Conservation (phyloP, 2,888 invertebrate species). For the Tribolium freemani region DNA sequence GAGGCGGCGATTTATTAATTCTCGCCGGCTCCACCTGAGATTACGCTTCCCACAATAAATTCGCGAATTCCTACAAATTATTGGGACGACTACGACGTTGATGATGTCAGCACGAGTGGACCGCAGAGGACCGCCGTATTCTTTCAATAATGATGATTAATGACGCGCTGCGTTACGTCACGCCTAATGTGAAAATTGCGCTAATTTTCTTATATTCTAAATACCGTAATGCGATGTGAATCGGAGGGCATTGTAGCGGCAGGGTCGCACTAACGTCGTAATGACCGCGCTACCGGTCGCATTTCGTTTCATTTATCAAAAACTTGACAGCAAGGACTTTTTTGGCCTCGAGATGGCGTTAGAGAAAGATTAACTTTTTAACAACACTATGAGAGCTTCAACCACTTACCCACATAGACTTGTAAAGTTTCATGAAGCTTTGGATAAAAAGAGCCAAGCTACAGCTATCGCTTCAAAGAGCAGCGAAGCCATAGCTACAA, state of each 20-base stretch:
- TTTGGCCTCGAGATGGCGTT: slow-evolving; percentile 41
- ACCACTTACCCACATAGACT: too few relatives aligned
- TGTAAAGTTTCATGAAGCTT: too few relatives aligned
- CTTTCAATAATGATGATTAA: slow-evolving; percentile 52
- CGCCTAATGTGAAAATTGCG: slow-evolving; percentile 66
- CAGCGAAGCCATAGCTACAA: too few relatives aligned
- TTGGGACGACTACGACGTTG: slow-evolving; percentile 25
- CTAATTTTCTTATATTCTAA: slow-evolving; percentile 62
- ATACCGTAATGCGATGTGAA: slow-evolving; percentile 54
- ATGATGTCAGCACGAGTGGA: slow-evolving; percentile 28
- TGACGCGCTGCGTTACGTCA: slow-evolving; percentile 57
- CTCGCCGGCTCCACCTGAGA: slow-evolving; percentile 21
- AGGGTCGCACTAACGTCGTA: slow-evolving; percentile 59
- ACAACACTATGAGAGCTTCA: background rate
- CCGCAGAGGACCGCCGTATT: slow-evolving; percentile 27
- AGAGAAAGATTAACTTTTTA: slow-evolving; percentile 32
- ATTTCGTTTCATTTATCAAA: slow-evolving; percentile 61
- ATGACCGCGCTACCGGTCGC: slow-evolving; percentile 64
- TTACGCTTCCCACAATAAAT: slow-evolving; percentile 33
- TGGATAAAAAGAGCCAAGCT: too few relatives aligned
- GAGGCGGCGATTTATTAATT: slow-evolving; percentile 38
- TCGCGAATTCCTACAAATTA: slow-evolving; percentile 13
- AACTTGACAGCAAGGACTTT: slow-evolving; percentile 52
- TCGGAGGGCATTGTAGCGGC: slow-evolving; percentile 50
- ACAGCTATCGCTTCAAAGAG: too few relatives aligned